Evolutionary conservation across 1,140 invertebrate species (phyloP).

Genomic region (Saccostrea cuccullata): DNA sequence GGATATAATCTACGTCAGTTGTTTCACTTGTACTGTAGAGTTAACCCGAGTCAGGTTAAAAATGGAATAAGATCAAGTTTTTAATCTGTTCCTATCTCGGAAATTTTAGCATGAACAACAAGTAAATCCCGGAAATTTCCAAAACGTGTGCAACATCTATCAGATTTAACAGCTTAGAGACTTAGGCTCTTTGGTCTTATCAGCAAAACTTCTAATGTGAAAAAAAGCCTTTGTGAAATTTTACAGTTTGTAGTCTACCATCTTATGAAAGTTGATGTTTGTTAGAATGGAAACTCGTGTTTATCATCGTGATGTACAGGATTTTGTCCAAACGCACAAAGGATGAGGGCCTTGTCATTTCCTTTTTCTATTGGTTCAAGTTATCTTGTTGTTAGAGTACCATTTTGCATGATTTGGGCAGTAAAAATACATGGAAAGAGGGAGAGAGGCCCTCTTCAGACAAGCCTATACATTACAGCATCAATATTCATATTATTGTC

Average conservation of each 20-base stretch:
- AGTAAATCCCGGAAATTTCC: neutral
- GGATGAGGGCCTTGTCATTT: neutral
- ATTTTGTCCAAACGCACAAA: no score
- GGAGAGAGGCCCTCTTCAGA: conserved; percentile 21
- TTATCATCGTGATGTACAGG: neutral
- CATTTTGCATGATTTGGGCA: conserved; percentile 25
- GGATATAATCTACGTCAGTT: neutral
- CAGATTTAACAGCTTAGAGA: conserved; percentile 29
- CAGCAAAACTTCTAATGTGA: conserved; percentile 6
- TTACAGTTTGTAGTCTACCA: neutral
- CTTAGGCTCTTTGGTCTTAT: neutral
- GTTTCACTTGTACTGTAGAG: neutral
- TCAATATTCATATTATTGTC: conserved; percentile 43
- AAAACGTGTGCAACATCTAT: neutral
- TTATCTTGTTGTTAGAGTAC: conserved; percentile 1
- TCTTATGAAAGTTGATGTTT: conserved; percentile 28
- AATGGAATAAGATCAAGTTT: neutral
- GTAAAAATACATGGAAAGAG: neutral
- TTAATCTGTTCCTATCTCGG: neutral
- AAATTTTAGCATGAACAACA: neutral
- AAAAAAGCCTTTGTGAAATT: conserved; percentile 22
- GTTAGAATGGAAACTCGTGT: neutral
- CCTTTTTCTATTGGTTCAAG: neutral
- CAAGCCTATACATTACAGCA: conserved; percentile 37
- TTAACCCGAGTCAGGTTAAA: neutral